Percentiles rank a stretch among this genome's conserved stretches.
These are phyloP conservation scores for Drosophila monieri DNA, from an alignment of 2,888 invertebrate species.

Conservation along the genomic window DNA sequence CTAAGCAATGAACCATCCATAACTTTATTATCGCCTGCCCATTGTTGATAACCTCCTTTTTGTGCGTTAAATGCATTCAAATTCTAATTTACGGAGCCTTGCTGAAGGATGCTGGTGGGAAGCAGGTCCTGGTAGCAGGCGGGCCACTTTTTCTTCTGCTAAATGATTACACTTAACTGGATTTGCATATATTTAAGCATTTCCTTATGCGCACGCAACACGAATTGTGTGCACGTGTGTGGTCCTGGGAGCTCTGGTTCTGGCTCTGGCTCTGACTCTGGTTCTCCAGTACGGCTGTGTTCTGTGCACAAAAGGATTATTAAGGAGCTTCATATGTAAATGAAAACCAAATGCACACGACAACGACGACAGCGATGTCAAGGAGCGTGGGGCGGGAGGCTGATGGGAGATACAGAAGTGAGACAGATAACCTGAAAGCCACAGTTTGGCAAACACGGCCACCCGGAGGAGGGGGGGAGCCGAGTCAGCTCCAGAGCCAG, in stretches of 20 bases:
- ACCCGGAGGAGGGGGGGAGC: conserved; percentile 18
- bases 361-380: conserved; percentile 53
- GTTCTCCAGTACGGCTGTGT: conserved; percentile 18
- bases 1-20: conserved; percentile 38
- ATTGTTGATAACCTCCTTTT: conserved; percentile 38
- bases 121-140: conserved; percentile 14
- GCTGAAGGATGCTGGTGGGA: conserved; percentile 10
- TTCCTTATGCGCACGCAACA: conserved; percentile 74
- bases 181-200: conserved; percentile 80
- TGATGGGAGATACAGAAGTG: conserved; percentile 16
- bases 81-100: conserved; percentile 67
- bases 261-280: conserved; percentile 3
- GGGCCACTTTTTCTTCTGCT: conserved; percentile 65
- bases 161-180: conserved; percentile 80
- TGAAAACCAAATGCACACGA: conserved; percentile 80
- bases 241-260: conserved; percentile 19
- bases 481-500: conserved; percentile 33
- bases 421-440: conserved; percentile 77
- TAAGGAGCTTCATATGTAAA: conserved; percentile 80
- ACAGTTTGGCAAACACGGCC: conserved; percentile 78
- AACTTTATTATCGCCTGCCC: conserved; percentile 45
- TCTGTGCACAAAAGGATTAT: conserved; percentile 78
- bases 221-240: conserved; percentile 76
- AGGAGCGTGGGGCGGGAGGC: conserved; percentile 9
- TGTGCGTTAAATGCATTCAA: conserved; percentile 72